Evolutionary conservation across 1,140 invertebrate genomes (phyloP).

Genomic region (Pantala flavescens): DNA sequence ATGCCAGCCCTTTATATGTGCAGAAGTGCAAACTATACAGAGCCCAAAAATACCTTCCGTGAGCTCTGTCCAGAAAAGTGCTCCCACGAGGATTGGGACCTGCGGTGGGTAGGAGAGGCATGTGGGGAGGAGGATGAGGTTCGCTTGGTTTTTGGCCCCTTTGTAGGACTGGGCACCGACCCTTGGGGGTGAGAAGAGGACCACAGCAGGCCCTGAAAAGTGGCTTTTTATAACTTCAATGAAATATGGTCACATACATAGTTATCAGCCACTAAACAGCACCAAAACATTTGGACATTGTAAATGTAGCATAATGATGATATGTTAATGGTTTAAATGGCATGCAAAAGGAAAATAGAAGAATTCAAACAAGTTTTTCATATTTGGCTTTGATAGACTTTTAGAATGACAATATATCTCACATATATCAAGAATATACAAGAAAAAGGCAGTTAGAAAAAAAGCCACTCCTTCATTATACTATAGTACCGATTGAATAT

Average conservation of each 20-base stretch:
- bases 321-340: not conserved
- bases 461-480: not conserved
- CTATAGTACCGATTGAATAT: too few relatives aligned
- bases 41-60: not conserved
- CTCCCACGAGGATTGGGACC: slow-evolving; percentile 1
- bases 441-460: not conserved
- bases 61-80: not conserved
- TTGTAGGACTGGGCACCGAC: slow-evolving; percentile 2
- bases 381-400: not conserved
- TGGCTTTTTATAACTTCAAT: not conserved
- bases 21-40: not conserved
- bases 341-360: not conserved
- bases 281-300: not conserved
- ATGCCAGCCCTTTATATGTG: not conserved
- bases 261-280: not conserved
- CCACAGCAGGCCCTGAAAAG: slow-evolving; percentile 6
- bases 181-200: not conserved
- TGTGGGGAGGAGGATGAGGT: not conserved
- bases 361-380: too few relatives aligned
- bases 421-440: not conserved
- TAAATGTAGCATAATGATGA: not conserved
- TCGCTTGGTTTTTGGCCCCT: slow-evolving; percentile 3
- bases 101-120: not conserved
- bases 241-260: not conserved
- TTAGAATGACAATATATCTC: not conserved